phyloP scores from a whole-genome alignment of 2,113 vertebrate genomes.

The Falcunculus frontatus region DNA sequence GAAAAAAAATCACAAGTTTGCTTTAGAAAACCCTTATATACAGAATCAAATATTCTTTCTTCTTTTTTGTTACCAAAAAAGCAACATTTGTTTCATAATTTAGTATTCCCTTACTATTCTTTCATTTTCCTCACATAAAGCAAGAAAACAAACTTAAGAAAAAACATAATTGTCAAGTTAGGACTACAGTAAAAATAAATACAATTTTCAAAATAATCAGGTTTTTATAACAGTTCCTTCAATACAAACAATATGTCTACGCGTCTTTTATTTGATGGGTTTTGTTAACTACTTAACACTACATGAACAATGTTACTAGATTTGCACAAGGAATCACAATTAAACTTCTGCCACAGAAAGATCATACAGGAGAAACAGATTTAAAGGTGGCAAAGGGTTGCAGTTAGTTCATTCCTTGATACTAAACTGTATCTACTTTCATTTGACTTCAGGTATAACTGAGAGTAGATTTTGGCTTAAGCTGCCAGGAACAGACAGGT shows the following conservation, averaged over 20 bases:
- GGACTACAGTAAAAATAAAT: neutral
- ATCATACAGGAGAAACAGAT: neutral
- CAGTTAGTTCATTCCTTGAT: neutral
- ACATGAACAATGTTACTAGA: neutral
- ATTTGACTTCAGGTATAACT: neutral
- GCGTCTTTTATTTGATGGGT: neutral
- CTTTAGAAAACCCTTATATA: neutral
- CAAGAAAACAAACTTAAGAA: neutral
- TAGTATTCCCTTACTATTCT: neutral
- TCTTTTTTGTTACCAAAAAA: neutral
- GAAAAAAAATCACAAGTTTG: neutral
- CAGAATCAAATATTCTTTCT: neutral
- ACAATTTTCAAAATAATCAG: neutral
- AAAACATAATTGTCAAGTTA: neutral
- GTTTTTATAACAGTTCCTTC: neutral
- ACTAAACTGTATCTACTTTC: neutral
- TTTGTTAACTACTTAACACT: neutral
- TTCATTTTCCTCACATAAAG: neutral
- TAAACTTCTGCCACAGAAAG: neutral
- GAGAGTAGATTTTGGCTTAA: neutral
- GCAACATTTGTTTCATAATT: neutral
- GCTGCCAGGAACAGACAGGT: neutral
- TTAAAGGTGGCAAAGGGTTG: neutral
- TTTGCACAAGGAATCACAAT: neutral
- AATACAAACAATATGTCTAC: neutral